Conservation (phyloP, 2,888 invertebrate species). For the Metallyticus violacea region DNA sequence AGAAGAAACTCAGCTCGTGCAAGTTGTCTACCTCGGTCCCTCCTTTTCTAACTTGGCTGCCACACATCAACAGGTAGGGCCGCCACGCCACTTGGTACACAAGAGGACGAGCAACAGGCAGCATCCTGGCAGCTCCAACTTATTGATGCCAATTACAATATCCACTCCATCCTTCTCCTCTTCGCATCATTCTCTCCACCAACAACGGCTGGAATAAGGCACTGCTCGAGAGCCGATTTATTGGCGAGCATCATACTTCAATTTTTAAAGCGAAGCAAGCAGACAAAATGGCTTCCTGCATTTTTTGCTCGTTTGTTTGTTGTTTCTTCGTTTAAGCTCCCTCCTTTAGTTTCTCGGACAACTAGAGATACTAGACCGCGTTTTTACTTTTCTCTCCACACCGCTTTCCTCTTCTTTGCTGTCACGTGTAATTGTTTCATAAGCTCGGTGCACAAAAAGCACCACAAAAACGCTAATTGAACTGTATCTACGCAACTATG, state of each 20-base stretch:
- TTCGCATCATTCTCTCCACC: no score
- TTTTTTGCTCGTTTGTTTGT: not conserved
- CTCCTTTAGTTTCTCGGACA: no score
- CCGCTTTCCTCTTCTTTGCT: no score
- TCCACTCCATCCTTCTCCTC: not conserved
- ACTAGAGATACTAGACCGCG: no score
- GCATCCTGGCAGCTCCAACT: not conserved
- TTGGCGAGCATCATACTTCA: not conserved
- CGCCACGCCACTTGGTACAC: not conserved
- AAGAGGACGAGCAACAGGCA: not conserved
- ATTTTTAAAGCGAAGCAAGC: not conserved
- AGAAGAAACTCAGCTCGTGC: not conserved
- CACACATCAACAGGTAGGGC: not conserved
- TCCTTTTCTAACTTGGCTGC: not conserved
- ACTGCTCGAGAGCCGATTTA: not conserved
- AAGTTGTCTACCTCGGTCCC: not conserved
- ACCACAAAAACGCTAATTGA: no score
- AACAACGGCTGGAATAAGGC: no score
- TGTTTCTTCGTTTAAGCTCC: no score
- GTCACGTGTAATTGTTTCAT: no score
- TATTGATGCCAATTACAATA: not conserved
- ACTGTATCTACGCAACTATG: no score
- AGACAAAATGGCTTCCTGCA: not conserved
- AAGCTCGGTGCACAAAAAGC: no score
- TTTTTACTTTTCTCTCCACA: no score